Base-by-base conservation (phyloP, 2,797 vertebrate genomes). In the Eulemur albifrons region DNA sequence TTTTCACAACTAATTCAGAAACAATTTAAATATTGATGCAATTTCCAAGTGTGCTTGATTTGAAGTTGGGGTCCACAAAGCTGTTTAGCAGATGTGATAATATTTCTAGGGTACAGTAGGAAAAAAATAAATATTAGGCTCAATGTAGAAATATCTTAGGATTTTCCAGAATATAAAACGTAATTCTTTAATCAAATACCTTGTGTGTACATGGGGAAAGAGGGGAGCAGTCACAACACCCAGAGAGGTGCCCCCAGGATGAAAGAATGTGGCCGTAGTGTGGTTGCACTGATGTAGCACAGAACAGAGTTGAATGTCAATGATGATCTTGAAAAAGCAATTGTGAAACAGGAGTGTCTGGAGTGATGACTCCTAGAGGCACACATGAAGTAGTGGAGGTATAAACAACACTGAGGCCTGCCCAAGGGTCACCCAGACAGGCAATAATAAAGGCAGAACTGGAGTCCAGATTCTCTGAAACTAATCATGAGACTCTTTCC, bases 1-100 rank as follows among this genome's bases (percentile, higher is more conserved):
- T 86, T 77, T 93, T 79, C 59, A 81, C 25, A 94, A 88, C 69
- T 52, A 43, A 63, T 63, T 96, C 57, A 94, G 67, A 61, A 75
- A 52, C 14, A 85, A 40, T 94, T 63, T 75, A 48, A 88, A 83
- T 65, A 82, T 85, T 92, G 82, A 27, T 93, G 81, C 20, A n/a
- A 27, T 85, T 96, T 90, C 30, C 54, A 90, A 83, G 32, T 69
- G 70, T 38, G 23, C 38, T 17, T 48, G 20, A 80, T 88, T 95
- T 94, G 59, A 96, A 70, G 15, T 13, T 81, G 32, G 45, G 6
- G 4, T 90, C 77, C 67, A 93, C 63, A 84, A 95, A 95, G 18
- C 23, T 86, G 27, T 75, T 79, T 77, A 81, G 45, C 43, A 75
- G n/a, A 81, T 73, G 61, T 1, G 91, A 23, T 77, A 93, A 61